Conservation (phyloP, 2,113 vertebrate genomes). For the Psittacara wagleri region DNA sequence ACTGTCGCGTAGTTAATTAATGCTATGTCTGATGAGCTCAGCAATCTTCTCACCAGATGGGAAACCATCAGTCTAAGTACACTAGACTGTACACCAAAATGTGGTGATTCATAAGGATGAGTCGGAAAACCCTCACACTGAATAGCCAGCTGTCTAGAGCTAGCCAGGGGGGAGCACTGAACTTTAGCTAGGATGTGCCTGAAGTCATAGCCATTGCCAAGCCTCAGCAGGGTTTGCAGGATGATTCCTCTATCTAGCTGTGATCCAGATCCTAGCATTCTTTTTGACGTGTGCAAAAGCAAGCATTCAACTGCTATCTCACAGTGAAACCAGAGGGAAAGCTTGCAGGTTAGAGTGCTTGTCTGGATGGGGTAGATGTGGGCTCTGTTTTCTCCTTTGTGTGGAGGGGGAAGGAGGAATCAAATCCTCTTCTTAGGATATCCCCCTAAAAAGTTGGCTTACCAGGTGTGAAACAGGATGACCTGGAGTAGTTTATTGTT, state of each 20-base stretch:
- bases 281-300: neutral
- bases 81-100: neutral
- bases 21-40: constrained; percentile 25
- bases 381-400: neutral
- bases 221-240: neutral
- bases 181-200: neutral
- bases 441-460: neutral
- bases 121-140: neutral
- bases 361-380: neutral
- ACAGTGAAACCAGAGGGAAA: neutral
- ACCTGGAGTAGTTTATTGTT: neutral
- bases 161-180: constrained; percentile 6
- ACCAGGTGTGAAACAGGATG: neutral
- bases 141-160: neutral
- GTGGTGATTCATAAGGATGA: constrained; percentile 42
- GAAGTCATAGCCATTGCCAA: neutral
- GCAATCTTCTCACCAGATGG: constrained; percentile 46
- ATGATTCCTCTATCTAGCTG: neutral
- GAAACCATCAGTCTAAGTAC: constrained; percentile 21
- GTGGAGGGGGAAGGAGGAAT: neutral
- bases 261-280: neutral
- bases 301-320: neutral
- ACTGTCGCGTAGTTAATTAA: neutral
- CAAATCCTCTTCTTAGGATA: neutral
- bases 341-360: neutral